Conservation (phyloP, 2,797 vertebrate species). For the Menidia menidia region DNA sequence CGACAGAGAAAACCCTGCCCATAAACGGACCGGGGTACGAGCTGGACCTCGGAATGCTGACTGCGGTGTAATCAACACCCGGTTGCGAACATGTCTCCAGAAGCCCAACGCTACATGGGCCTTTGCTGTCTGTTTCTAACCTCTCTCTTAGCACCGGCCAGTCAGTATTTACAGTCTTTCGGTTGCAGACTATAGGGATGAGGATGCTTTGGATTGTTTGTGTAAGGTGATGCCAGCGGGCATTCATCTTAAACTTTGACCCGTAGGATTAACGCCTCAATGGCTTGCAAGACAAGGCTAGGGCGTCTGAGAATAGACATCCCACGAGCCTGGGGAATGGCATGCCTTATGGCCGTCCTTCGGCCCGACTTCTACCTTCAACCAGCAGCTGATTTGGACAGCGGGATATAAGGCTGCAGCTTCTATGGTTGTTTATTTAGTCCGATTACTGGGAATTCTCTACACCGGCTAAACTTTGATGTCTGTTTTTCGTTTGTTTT, state of each 20-base stretch:
- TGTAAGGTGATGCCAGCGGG: constrained; percentile 36
- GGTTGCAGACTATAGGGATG: constrained; percentile 2
- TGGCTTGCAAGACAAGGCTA: constrained; percentile 37
- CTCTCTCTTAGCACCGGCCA: neutral
- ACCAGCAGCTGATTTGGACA: constrained; percentile 1
- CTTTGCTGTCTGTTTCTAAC: neutral
- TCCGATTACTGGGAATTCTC: neutral
- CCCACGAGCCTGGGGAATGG: constrained; percentile 22
- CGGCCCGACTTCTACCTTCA: neutral
- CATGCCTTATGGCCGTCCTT: neutral
- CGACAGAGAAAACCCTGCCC: constrained; percentile 49
- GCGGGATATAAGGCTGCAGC: neutral
- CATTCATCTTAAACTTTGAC: constrained; percentile 44
- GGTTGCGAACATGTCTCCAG: neutral
- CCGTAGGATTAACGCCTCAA: constrained; percentile 46
- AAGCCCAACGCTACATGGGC: neutral
- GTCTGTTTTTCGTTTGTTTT: neutral
- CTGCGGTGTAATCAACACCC: constrained; percentile 65
- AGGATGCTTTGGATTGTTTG: constrained; percentile 25
- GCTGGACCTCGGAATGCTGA: constrained; percentile 77
- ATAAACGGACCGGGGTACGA: constrained; percentile 68
- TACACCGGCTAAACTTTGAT: neutral
- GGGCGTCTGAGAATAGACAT: constrained; percentile 75
- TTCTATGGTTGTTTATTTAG: neutral
- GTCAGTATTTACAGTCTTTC: constrained; percentile 23